Percentiles rank a stretch among this genome's conserved stretches.
These are phyloP conservation scores for Hydrophis major DNA, from an alignment of 2,797 vertebrate species.

Conservation along the genomic window DNA sequence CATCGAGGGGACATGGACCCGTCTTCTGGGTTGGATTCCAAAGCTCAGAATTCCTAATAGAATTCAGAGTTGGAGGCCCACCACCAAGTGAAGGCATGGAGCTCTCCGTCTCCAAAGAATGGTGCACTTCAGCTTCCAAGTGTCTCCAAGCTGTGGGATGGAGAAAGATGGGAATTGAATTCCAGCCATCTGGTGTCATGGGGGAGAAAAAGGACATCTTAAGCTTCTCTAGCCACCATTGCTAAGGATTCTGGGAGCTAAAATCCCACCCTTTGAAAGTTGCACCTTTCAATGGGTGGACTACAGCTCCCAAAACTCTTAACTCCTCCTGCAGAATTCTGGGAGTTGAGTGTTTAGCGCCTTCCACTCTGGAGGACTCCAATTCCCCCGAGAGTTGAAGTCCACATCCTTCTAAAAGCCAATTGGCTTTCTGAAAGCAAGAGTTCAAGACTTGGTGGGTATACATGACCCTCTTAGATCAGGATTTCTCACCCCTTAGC, in stretches of 20 bases:
- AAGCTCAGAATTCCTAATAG: too few relatives aligned
- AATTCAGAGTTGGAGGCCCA: not conserved
- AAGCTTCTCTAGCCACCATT: not conserved
- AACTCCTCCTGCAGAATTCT: too few relatives aligned
- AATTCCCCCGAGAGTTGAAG: not conserved
- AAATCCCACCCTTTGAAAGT: not conserved
- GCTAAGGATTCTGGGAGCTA: not conserved
- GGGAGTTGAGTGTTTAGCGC: not conserved
- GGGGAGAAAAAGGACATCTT: not conserved
- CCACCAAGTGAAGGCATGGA: not conserved
- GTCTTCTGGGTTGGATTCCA: too few relatives aligned
- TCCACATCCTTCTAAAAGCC: not conserved
- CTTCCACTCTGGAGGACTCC: not conserved
- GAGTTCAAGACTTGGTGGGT: not conserved
- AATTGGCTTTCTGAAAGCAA: not conserved
- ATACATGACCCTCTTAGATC: too few relatives aligned
- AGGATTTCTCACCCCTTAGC: not conserved
- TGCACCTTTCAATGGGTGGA: not conserved
- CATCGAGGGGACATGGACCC: accelerated
- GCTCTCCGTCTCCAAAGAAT: not conserved
- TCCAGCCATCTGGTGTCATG: too few relatives aligned
- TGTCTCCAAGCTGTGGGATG: not conserved
- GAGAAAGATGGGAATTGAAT: not conserved
- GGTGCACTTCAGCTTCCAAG: not conserved
- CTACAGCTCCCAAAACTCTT: too few relatives aligned